phyloP scores from a whole-genome alignment of 2,113 vertebrate species.

The Dicerorhinus sumatrensis region DNA sequence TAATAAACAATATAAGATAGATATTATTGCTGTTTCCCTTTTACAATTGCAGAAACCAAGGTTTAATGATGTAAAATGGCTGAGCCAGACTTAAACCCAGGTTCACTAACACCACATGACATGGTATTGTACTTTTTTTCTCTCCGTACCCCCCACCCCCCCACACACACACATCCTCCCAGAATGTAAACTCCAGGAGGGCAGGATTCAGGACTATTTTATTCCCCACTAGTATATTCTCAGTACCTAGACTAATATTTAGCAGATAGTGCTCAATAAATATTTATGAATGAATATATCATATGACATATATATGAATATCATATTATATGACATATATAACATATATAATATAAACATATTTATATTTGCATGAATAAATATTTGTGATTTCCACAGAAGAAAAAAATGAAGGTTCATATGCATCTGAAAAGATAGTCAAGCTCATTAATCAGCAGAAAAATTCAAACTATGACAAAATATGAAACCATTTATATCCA shows the following conservation, averaged over 20 bases:
- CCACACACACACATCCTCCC: background rate
- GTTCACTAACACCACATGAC: background rate
- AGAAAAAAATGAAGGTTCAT: background rate
- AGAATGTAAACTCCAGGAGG: background rate
- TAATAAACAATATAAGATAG: background rate
- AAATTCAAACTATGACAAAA: background rate
- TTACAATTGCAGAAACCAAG: background rate
- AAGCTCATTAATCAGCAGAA: background rate
- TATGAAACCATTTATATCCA: background rate
- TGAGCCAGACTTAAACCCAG: background rate
- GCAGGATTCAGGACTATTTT: background rate
- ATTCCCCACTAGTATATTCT: background rate
- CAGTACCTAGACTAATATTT: background rate
- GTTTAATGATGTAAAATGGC: background rate
- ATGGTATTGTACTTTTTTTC: background rate
- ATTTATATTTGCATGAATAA: background rate
- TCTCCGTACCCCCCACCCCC: background rate
- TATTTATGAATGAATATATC: background rate
- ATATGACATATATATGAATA: background rate
- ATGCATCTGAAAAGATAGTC: background rate
- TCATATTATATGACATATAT: background rate
- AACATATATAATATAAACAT: background rate
- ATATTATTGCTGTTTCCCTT: background rate
- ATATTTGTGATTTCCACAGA: conserved; percentile 2
- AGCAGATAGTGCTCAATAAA: background rate